Conservation (phyloP, 2,797 vertebrate genomes). For the Chromobotia macracanthus region DNA sequence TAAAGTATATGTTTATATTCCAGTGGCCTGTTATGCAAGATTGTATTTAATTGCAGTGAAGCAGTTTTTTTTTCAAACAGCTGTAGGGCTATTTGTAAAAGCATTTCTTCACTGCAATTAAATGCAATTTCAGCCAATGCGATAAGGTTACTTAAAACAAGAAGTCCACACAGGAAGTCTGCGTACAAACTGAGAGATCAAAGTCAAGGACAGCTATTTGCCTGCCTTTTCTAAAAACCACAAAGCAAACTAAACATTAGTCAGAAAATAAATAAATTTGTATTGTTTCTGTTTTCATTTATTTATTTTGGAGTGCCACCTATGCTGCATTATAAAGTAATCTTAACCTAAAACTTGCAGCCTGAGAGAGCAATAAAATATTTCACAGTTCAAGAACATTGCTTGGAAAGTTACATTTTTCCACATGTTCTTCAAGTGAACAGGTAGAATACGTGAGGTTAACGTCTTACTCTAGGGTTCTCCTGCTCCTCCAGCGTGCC, state of each 20-base stretch:
- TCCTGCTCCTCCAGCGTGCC: constrained; percentile 71
- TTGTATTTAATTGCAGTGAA: background rate
- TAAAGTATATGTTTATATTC: constrained; percentile 59
- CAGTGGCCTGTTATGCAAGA: constrained; percentile 54
- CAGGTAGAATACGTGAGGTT: constrained; percentile 62
- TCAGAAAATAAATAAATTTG: constrained; percentile 19
- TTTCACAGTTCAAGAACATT: background rate
- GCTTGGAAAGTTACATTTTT: background rate
- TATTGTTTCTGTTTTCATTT: constrained; percentile 15
- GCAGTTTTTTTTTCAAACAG: background rate
- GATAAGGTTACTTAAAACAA: constrained; percentile 73
- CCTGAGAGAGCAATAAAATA: background rate
- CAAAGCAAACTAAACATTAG: constrained; percentile 57
- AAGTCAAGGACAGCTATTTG: constrained; percentile 69
- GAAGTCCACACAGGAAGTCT: constrained; percentile 51
- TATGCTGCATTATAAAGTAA: background rate
- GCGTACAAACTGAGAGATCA: constrained; percentile 68
- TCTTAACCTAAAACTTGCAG: background rate
- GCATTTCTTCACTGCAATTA: constrained; percentile 69
- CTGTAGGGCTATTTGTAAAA: constrained; percentile 60
- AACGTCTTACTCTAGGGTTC: constrained; percentile 61
- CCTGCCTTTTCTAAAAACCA: constrained; percentile 67
- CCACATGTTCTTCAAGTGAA: background rate
- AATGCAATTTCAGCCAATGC: constrained; percentile 70
- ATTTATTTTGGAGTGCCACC: background rate